phyloP scores from a whole-genome alignment of 92 coral and sea anemone genomes.

The Epizoanthus ramosus region DNA sequence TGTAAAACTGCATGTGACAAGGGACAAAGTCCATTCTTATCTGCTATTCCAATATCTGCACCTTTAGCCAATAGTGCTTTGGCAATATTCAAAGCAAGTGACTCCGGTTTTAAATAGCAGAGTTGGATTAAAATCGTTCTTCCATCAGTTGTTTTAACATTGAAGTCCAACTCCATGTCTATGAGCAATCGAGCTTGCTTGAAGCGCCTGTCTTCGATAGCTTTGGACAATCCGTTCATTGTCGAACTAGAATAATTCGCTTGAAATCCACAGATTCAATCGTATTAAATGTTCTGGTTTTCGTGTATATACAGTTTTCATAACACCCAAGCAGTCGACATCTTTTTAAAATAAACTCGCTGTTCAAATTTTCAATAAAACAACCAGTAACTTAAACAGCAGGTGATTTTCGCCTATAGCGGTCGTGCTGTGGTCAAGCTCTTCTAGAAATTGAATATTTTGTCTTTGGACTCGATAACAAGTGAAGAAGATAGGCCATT shows the following conservation, averaged over 20 bases:
- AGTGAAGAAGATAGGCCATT: not conserved
- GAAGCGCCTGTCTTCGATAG: constrained; percentile 75
- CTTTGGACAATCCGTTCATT: constrained; percentile 72
- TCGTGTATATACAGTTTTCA: not conserved
- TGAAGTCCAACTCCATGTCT: constrained; percentile 54
- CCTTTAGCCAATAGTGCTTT: constrained; percentile 55
- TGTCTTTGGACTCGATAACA: not conserved
- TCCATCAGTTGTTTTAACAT: constrained; percentile 53
- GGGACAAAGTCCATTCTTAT: constrained; percentile 56
- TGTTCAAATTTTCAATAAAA: too few species aligned
- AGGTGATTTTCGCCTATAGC: not conserved
- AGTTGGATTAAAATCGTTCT: constrained; percentile 73
- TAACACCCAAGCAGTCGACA: not conserved
- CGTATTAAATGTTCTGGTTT: not conserved
- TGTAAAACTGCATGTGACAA: constrained; percentile 61
- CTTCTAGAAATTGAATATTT: too few species aligned
- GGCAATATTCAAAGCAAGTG: constrained; percentile 59
- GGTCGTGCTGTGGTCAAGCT: not conserved
- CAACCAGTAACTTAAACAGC: not conserved
- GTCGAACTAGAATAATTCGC: not conserved
- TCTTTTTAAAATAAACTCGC: too few species aligned
- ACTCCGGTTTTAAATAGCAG: constrained; percentile 65
- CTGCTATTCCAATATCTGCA: constrained; percentile 59
- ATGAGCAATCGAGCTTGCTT: constrained; percentile 72
- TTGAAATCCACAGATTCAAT: too few species aligned